Evolutionary conservation across 1,140 invertebrate genomes (phyloP).

Genomic region (Glossosoma conforme): DNA sequence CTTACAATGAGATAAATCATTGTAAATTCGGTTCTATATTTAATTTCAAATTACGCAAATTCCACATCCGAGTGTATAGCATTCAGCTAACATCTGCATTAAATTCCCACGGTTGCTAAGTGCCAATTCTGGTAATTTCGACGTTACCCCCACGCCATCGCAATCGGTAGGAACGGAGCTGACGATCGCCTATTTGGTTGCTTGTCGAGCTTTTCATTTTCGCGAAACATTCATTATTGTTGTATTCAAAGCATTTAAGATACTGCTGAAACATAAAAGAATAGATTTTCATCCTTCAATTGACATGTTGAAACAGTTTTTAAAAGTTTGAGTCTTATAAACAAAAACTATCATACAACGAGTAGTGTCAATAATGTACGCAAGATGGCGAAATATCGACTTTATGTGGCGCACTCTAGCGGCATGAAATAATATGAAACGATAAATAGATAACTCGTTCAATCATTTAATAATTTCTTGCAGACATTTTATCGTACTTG

Average conservation of each 20-base stretch:
- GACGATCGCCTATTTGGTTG: neutral
- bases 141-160: slow-evolving; percentile 6
- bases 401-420: too few relatives aligned
- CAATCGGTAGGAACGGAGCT: neutral
- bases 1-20: neutral
- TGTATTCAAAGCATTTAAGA: neutral
- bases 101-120: slow-evolving; percentile 16
- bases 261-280: neutral
- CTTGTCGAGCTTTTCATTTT: neutral
- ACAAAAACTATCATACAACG: too few relatives aligned
- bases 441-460: too few relatives aligned
- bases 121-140: slow-evolving; percentile 15
- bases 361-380: too few relatives aligned
- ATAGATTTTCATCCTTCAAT: neutral
- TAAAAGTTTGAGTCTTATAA: too few relatives aligned
- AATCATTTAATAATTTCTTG: too few relatives aligned
- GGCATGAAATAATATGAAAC: too few relatives aligned
- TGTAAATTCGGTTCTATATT: neutral
- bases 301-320: neutral
- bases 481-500: too few relatives aligned
- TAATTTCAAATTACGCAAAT: neutral
- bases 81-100: slow-evolving; percentile 2
- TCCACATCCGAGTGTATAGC: neutral
- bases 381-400: too few relatives aligned
- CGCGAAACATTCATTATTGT: neutral